phyloP scores from a whole-genome alignment of 2,113 vertebrate species.

The Entelurus aequoreus region DNA sequence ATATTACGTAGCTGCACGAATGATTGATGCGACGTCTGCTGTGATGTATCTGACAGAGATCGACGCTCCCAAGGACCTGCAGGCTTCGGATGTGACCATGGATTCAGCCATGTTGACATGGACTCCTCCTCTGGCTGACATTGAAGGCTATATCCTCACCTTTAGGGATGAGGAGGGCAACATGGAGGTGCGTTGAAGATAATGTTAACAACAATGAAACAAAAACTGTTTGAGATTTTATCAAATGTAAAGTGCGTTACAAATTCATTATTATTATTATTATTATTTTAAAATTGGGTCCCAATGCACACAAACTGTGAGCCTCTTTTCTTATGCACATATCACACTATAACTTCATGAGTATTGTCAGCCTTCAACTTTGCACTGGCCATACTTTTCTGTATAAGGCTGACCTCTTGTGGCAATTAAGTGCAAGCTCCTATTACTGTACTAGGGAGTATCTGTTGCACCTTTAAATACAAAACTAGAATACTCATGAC shows the following conservation, averaged over 20 bases:
- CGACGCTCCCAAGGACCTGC: conserved; percentile 79
- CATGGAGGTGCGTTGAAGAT: conserved; percentile 66
- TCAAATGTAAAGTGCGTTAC: too few relatives aligned
- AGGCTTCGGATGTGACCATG: conserved; percentile 60
- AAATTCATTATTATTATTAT: too few relatives aligned
- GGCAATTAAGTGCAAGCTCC: conserved; percentile 10
- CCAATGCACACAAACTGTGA: too few relatives aligned
- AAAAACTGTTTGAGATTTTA: too few relatives aligned
- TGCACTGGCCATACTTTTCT: conserved; percentile 2
- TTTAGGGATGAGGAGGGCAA: conserved; percentile 70
- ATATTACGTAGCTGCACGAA: not conserved
- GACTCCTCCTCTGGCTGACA: conserved; percentile 75
- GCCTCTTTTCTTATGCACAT: too few relatives aligned
- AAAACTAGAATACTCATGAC: too few relatives aligned
- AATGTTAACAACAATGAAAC: not conserved
- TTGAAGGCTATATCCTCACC: conserved; percentile 78
- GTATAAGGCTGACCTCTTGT: conserved; percentile 60
- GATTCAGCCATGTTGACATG: conserved; percentile 75
- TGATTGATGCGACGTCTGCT: conserved; percentile 7
- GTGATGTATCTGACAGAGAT: conserved; percentile 67
- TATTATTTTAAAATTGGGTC: too few relatives aligned
- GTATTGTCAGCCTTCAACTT: too few relatives aligned
- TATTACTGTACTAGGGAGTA: too few relatives aligned
- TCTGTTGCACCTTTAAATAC: too few relatives aligned
- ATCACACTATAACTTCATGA: too few relatives aligned